These are phyloP conservation scores for Dinocampus coccinellae DNA, from an alignment of 2,888 invertebrate genomes.

Conservation along the genomic window DNA sequence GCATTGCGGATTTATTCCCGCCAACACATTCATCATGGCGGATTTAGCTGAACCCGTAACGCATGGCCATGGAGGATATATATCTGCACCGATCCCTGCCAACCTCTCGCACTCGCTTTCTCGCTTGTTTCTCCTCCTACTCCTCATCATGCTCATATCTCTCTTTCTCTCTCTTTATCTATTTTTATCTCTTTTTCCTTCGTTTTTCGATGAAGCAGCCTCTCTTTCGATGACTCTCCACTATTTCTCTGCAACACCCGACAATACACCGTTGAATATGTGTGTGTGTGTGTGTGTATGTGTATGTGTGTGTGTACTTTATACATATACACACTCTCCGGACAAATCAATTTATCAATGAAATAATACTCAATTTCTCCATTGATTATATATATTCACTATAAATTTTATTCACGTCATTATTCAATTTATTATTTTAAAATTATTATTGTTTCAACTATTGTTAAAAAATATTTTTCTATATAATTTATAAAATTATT, in stretches of 20 bases:
- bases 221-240: slow-evolving; percentile 62
- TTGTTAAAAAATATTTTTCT: not conserved
- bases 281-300: not conserved
- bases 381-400: not conserved
- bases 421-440: not conserved
- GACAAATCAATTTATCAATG: not conserved
- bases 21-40: slow-evolving; percentile 70
- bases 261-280: not conserved
- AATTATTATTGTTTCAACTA: not conserved
- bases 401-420: not conserved
- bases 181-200: slow-evolving; percentile 12
- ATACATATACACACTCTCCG: not conserved
- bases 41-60: slow-evolving; percentile 70
- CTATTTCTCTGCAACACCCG: slow-evolving; percentile 34
- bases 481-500: no score
- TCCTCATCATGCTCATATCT: slow-evolving; percentile 31
- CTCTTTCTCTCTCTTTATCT: not conserved
- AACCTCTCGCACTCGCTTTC: slow-evolving; percentile 38
- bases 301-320: no score
- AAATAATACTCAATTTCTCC: not conserved
- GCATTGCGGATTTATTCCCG: slow-evolving; percentile 70
- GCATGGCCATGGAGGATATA: slow-evolving; percentile 69
- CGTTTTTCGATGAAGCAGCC: slow-evolving; percentile 53
- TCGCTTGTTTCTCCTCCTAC: slow-evolving; percentile 39
- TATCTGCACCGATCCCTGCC: slow-evolving; percentile 64